Evolutionary conservation across 2,888 invertebrate genomes (phyloP), one percentile per base, ranked within the genome.

Genomic region (Eudemis profundana): DNA sequence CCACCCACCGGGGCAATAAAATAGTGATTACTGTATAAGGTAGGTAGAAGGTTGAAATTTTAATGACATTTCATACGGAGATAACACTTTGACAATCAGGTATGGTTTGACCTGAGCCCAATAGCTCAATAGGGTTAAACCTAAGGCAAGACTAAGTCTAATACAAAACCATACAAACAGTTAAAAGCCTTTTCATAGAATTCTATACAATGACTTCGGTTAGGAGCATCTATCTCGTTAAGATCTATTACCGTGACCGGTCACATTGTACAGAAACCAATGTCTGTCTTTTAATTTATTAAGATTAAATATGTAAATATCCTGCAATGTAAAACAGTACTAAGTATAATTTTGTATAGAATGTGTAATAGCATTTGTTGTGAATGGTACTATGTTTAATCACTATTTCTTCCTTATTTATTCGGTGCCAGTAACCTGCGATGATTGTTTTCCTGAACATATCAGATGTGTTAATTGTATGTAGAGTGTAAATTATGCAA

Each of bases 331-430:
- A 72, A 74, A 75, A 76, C 72, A 78, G 72, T 80, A 83, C 71
- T 87, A 85, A 86, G 85, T 81, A 83, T 80, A 84, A 84, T 84
- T 86, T 86, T 87, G 84, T 89, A 87, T 82, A 87, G 82, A 83
- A 81, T 79, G 72, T 80, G 78, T 79, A 80, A 78, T 80, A 81
- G 74, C 79, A 76, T 82, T 80, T 82, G 83, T 86, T 88, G 81
- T 85, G 78, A 80, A 80, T 85, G 82, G 83, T 81, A 78, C 69
- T 72, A 73, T 71, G 68, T 68, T 70, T 76, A 76, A 72, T 71
- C 72, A 70, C 72, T 70, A 67, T 72, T 75, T 72, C 72, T 71
- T 66, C 72, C 70, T 68, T 74, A 75, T 83, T 79, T 76, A 74
- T 78, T 81, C 66, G 78, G 78, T 84, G 85, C 74, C 75, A 76